A percentile compares a stretch with the other conserved stretches of the same genome.
These are phyloP conservation scores for Electrophaes corylata DNA, from an alignment of 2,888 invertebrate species.

Conservation along the genomic window DNA sequence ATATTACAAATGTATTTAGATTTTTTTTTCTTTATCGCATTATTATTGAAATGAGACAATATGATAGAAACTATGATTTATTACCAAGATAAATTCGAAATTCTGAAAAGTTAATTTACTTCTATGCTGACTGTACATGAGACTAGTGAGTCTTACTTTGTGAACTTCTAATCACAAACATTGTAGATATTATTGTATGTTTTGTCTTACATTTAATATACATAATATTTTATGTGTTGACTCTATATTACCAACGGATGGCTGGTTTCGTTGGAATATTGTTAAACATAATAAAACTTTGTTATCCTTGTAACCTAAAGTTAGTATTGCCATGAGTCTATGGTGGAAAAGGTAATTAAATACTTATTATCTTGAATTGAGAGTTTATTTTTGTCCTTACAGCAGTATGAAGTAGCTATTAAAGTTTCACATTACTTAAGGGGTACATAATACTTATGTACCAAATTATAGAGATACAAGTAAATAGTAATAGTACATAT, in stretches of 20 bases:
- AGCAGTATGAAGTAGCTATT: conserved; percentile 4
- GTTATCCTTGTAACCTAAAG: conserved; percentile 45
- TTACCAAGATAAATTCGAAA: no score
- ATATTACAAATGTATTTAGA: no score
- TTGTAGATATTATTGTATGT: no score
- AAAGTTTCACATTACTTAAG: background rate
- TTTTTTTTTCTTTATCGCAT: no score
- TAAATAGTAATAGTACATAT: background rate
- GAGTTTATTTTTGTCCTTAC: conserved; percentile 47
- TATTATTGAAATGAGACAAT: no score
- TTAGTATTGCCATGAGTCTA: conserved; percentile 42
- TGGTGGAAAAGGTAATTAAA: conserved; percentile 54
- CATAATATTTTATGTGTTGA: background rate
- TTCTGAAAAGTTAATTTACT: no score
- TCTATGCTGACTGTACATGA: no score
- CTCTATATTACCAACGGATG: conserved; percentile 43
- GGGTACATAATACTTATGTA: background rate
- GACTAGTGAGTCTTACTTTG: no score
- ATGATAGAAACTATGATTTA: no score
- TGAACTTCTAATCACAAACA: no score
- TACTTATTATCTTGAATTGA: conserved; percentile 45
- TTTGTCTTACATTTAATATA: background rate
- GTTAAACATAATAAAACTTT: conserved; percentile 22
- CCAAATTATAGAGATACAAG: background rate
- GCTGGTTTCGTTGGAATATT: conserved; percentile 59